Conservation (phyloP, 2,113 vertebrate genomes). For the Pseudorectes ferrugineus region DNA sequence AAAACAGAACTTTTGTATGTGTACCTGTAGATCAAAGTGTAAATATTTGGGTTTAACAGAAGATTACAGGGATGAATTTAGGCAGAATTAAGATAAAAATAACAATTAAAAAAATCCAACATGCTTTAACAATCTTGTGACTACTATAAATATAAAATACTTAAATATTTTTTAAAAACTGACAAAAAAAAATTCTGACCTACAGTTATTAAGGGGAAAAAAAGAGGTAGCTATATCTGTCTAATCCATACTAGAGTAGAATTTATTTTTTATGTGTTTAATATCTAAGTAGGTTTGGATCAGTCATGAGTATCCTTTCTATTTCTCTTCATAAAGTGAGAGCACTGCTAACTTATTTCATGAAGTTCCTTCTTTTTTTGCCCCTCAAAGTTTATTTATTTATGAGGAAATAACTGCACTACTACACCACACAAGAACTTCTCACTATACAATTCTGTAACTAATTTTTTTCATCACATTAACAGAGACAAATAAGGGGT, state of each 20-base stretch:
- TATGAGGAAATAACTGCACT: neutral
- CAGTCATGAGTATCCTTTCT: neutral
- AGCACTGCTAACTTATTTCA: neutral
- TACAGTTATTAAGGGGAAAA: neutral
- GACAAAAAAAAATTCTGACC: neutral
- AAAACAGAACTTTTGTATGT: neutral
- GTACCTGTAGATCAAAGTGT: neutral
- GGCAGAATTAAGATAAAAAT: neutral
- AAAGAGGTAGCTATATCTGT: neutral
- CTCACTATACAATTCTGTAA: neutral
- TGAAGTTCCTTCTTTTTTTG: neutral
- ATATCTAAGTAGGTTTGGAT: neutral
- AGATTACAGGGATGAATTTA: neutral
- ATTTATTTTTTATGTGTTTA: neutral
- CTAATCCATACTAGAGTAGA: neutral
- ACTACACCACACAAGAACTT: neutral
- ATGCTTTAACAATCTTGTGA: neutral
- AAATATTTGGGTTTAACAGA: neutral
- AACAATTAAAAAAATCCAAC: rapidly evolving
- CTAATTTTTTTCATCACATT: neutral
- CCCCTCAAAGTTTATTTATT: neutral
- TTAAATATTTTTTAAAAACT: neutral
- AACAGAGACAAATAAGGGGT: neutral
- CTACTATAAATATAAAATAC: neutral
- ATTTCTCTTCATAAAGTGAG: neutral